Percentiles rank a stretch among this genome's conserved stretches.
Conservation (phyloP, 1,140 invertebrate species). For the Probaryconus sp. region DNA sequence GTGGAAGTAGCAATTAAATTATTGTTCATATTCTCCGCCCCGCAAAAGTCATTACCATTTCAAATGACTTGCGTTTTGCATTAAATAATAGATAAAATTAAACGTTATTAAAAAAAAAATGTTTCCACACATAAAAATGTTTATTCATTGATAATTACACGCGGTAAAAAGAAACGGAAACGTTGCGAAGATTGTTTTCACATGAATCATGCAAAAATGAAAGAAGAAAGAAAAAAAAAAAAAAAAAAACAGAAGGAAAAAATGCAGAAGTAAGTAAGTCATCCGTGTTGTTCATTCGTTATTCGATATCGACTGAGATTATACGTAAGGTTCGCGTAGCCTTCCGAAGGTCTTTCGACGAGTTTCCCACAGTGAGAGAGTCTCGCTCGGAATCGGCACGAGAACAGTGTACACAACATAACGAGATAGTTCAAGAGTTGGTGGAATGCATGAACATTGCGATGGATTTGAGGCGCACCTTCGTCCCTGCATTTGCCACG, state of each 20-base stretch:
- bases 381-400: slow-evolving; percentile 42
- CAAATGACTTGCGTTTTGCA: too few relatives aligned
- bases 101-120: too few relatives aligned
- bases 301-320: slow-evolving; percentile 44
- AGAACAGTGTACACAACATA: slow-evolving; percentile 43
- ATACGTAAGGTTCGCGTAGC: slow-evolving; percentile 34
- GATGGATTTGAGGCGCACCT: slow-evolving; percentile 45
- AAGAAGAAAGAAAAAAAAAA: slow-evolving; percentile 25
- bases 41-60: too few relatives aligned
- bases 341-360: slow-evolving; percentile 61
- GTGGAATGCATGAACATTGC: slow-evolving; percentile 32
- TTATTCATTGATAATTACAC: too few relatives aligned
- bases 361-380: slow-evolving; percentile 47
- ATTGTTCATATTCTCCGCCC: too few relatives aligned
- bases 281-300: slow-evolving; percentile 17
- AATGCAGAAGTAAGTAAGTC: slow-evolving; percentile 36
- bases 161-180: too few relatives aligned
- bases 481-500: slow-evolving; percentile 30
- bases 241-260: too few relatives aligned
- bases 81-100: too few relatives aligned
- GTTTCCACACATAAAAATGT: slow-evolving; percentile 1
- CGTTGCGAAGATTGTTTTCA: too few relatives aligned
- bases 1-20: too few relatives aligned
- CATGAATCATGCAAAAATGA: slow-evolving; percentile 21
- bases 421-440: slow-evolving; percentile 49